These are phyloP conservation scores for Charadrius vociferus DNA, from an alignment of 2,113 vertebrate genomes.

Conservation along the genomic window DNA sequence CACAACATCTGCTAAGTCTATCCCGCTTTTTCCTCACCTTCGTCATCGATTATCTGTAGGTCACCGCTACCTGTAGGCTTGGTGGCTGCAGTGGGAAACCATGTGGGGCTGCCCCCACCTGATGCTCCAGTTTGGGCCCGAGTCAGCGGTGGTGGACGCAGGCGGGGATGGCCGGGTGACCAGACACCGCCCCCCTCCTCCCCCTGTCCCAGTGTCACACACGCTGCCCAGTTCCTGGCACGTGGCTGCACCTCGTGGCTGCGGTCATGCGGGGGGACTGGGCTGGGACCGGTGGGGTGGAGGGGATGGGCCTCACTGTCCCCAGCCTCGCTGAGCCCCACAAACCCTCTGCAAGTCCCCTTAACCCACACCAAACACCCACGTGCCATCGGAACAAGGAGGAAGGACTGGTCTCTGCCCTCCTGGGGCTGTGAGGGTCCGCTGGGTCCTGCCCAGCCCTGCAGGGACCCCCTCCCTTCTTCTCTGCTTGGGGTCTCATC, in stretches of 20 bases:
- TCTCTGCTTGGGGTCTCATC: neutral
- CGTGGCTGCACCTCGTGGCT: neutral
- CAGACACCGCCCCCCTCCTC: neutral
- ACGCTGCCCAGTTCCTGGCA: rapidly evolving
- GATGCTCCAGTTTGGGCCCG: rapidly evolving
- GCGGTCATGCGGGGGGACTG: rapidly evolving
- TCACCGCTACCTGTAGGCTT: neutral
- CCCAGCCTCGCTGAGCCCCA: neutral
- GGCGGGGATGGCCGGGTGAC: neutral
- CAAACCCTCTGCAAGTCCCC: neutral
- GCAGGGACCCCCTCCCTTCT: neutral
- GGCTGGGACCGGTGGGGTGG: neutral
- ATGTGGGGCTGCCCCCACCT: rapidly evolving
- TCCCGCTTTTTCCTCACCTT: neutral
- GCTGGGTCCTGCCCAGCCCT: neutral
- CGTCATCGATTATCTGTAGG: neutral
- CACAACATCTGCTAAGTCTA: neutral
- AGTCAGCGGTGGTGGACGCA: neutral
- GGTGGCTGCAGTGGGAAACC: neutral
- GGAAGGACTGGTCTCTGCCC: neutral
- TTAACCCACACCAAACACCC: neutral
- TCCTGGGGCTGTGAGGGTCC: rapidly evolving
- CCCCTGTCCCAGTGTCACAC: neutral
- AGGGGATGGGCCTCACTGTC: neutral
- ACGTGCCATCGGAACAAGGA: rapidly evolving